phyloP scores from a whole-genome alignment of 1,140 invertebrate species.

The Bathynomus jamesi region DNA sequence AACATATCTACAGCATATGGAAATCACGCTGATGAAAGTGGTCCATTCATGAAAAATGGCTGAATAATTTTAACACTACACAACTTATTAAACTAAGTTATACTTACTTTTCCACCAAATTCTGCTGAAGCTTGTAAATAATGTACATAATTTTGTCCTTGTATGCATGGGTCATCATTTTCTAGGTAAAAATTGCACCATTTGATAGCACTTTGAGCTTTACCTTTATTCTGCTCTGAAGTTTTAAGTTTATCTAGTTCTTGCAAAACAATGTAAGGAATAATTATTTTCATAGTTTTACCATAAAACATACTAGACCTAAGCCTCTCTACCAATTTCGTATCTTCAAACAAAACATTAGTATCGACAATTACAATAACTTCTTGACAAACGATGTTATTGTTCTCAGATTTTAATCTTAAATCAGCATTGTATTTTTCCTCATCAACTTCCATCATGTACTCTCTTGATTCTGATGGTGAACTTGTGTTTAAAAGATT shows the following conservation, averaged over 20 bases:
- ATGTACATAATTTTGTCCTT: background rate
- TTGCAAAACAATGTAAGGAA: background rate
- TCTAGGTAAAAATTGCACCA: background rate
- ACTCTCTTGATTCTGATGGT: no score
- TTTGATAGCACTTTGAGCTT: background rate
- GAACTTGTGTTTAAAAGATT: no score
- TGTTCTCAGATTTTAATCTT: no score
- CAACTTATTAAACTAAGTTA: background rate
- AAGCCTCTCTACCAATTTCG: background rate
- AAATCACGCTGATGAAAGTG: background rate
- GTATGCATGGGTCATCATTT: background rate
- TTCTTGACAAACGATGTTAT: no score
- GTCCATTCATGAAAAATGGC: background rate
- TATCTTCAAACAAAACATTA: background rate
- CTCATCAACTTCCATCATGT: no score
- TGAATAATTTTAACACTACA: background rate
- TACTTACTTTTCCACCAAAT: background rate
- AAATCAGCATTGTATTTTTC: no score
- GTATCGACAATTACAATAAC: no score
- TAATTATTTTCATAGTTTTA: background rate
- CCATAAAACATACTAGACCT: background rate
- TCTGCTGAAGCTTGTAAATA: background rate
- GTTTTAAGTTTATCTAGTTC: background rate
- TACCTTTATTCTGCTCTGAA: background rate
- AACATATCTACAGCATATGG: background rate